Conservation (phyloP, 2,888 invertebrate genomes). For the Dasysyrphus tricinctus region DNA sequence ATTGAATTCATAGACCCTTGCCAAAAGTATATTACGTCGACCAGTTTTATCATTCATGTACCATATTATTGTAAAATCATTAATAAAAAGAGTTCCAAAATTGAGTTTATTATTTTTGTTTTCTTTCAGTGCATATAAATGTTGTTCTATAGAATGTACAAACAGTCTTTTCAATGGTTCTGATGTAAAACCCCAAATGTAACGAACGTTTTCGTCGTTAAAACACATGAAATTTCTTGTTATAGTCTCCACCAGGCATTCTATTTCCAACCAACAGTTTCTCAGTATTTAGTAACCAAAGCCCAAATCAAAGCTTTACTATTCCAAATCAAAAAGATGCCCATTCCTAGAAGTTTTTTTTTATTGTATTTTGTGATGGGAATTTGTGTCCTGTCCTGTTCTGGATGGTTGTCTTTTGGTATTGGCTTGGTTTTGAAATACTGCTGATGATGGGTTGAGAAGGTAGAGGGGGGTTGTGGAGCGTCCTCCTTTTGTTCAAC, state of each 20-base stretch:
- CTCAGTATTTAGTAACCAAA: constrained; percentile 17
- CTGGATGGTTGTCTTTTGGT: constrained; percentile 18
- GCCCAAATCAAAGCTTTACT: constrained; percentile 60
- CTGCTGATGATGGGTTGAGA: not conserved
- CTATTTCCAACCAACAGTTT: constrained; percentile 18
- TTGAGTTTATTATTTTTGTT: too few species aligned
- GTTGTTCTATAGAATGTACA: not conserved
- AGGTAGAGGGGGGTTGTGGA: not conserved
- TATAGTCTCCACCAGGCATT: constrained; percentile 21
- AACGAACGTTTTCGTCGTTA: constrained; percentile 39
- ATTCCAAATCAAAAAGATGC: constrained; percentile 62
- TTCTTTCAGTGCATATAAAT: constrained; percentile 4
- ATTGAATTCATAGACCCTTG: too few species aligned
- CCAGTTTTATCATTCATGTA: too few species aligned
- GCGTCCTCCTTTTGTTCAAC: constrained; percentile 51
- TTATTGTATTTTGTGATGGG: not conserved
- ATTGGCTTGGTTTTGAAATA: constrained; percentile 25
- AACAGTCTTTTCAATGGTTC: not conserved
- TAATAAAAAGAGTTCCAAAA: too few species aligned
- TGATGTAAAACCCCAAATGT: constrained; percentile 34
- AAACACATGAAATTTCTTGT: constrained; percentile 49
- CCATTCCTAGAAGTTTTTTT: constrained; percentile 8
- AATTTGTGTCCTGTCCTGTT: not conserved
- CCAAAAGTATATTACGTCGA: too few species aligned
- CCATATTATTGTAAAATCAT: too few species aligned